A percentile compares a stretch with the other conserved stretches of the same genome.
These are phyloP conservation scores for Thamnophis sirtalis DNA, from an alignment of 2,113 vertebrate genomes.

Conservation along the genomic window DNA sequence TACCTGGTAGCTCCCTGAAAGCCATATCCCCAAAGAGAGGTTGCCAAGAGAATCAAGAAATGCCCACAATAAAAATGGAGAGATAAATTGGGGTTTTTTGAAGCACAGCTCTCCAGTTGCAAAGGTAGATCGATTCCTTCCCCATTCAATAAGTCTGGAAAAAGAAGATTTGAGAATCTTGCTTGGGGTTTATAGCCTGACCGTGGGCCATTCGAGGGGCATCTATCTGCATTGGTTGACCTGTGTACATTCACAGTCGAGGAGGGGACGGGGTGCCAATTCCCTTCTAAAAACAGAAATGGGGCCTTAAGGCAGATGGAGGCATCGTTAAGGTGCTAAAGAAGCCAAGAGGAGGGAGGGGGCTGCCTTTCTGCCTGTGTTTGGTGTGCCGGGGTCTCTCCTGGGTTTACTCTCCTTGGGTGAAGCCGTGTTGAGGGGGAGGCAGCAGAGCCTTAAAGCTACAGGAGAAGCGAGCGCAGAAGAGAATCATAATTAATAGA, in stretches of 20 bases:
- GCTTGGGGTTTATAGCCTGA: not conserved
- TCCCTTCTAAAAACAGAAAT: conserved; percentile 54
- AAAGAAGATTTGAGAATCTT: not conserved
- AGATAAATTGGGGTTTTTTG: not conserved
- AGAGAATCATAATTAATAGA: conserved; percentile 54
- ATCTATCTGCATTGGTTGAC: not conserved
- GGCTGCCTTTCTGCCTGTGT: not conserved
- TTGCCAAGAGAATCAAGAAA: not conserved
- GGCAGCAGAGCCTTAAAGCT: not conserved
- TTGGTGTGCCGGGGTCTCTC: not conserved
- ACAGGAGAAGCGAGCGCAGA: conserved; percentile 27
- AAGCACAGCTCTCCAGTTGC: not conserved
- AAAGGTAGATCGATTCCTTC: not conserved
- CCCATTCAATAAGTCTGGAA: not conserved
- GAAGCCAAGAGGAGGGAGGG: not conserved
- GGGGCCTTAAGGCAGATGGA: conserved; percentile 50
- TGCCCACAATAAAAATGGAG: not conserved
- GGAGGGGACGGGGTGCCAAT: rapidly evolving
- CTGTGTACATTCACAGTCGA: not conserved
- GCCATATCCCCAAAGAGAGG: not conserved
- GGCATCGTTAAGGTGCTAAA: conserved; percentile 43
- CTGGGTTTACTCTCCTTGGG: not conserved
- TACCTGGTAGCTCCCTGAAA: not conserved
- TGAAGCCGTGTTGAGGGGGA: not conserved
- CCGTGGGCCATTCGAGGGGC: not conserved